Evolutionary conservation across 2,113 vertebrate genomes (phyloP).

Genomic region (Polyodon spathula): DNA sequence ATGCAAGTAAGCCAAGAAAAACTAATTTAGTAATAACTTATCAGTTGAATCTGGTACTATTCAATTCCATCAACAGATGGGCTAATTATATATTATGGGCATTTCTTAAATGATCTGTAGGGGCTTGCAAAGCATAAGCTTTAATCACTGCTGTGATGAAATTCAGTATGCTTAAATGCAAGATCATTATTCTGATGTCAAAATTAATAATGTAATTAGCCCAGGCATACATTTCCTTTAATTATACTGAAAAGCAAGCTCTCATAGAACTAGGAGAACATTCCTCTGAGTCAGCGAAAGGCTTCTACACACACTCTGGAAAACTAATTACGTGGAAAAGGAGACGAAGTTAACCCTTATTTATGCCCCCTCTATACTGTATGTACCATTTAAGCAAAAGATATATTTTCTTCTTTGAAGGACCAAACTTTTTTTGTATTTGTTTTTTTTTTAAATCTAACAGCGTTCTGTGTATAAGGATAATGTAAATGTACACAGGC

Average conservation of each 20-base stretch:
- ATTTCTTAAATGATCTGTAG: not conserved
- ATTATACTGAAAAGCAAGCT: slow-evolving; percentile 25
- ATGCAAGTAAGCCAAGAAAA: too few relatives aligned
- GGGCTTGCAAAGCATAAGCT: not conserved
- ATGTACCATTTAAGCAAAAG: not conserved
- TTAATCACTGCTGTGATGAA: slow-evolving; percentile 7
- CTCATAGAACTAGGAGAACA: slow-evolving; percentile 14
- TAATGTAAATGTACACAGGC: not conserved
- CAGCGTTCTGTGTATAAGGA: not conserved
- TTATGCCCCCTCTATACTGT: not conserved
- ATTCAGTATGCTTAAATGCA: slow-evolving; percentile 5
- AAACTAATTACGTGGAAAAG: slow-evolving; percentile 22
- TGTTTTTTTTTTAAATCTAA: not conserved
- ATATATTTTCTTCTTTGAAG: not conserved
- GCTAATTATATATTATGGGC: not conserved
- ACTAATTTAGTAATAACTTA: too few relatives aligned
- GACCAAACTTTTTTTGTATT: not conserved
- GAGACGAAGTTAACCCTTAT: not conserved
- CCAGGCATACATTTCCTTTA: slow-evolving; percentile 32
- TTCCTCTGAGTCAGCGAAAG: slow-evolving; percentile 19
- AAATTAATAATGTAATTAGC: slow-evolving; percentile 31
- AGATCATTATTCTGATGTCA: slow-evolving; percentile 7
- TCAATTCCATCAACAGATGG: not conserved
- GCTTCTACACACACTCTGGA: slow-evolving; percentile 11
- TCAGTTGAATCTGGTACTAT: not conserved